These are phyloP conservation scores for Telmatochromis sp. DNA, from an alignment of 2,113 vertebrate genomes.

Conservation along the genomic window DNA sequence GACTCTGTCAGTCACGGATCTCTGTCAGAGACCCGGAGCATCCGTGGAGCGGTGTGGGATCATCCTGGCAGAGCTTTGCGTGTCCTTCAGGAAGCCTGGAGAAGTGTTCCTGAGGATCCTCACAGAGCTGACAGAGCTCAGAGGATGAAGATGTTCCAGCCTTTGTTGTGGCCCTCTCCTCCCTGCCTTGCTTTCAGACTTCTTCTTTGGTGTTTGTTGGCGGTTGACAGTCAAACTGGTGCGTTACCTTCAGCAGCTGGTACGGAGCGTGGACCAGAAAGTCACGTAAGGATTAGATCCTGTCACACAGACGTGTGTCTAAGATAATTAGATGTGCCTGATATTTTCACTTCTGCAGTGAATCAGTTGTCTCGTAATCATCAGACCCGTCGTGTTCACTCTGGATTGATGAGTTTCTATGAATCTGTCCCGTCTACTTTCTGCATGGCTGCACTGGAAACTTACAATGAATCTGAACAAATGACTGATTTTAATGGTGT, in stretches of 20 bases:
- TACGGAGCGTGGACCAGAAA: not conserved
- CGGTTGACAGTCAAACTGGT: not conserved
- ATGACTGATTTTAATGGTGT: not conserved
- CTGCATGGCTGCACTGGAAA: not conserved
- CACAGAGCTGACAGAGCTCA: not conserved
- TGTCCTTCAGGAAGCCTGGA: not conserved
- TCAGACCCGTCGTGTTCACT: not conserved
- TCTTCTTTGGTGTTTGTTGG: not conserved
- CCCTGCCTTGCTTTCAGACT: not conserved
- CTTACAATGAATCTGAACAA: not conserved
- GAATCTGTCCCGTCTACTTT: not conserved
- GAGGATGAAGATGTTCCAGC: not conserved
- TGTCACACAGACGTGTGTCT: not conserved
- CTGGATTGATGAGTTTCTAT: not conserved
- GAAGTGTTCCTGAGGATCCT: not conserved
- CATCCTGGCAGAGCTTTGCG: rapidly evolving
- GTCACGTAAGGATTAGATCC: not conserved
- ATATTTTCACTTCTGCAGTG: not conserved
- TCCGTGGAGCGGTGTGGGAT: rapidly evolving
- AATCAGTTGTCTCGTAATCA: not conserved
- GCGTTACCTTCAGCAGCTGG: not conserved
- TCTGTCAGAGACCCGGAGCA: not conserved
- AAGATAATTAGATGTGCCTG: not conserved
- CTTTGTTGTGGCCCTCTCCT: not conserved
- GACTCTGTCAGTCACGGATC: not conserved